Evolutionary conservation across 1,140 invertebrate species (phyloP).

Genomic region (Tyrophagus putrescentiae): DNA sequence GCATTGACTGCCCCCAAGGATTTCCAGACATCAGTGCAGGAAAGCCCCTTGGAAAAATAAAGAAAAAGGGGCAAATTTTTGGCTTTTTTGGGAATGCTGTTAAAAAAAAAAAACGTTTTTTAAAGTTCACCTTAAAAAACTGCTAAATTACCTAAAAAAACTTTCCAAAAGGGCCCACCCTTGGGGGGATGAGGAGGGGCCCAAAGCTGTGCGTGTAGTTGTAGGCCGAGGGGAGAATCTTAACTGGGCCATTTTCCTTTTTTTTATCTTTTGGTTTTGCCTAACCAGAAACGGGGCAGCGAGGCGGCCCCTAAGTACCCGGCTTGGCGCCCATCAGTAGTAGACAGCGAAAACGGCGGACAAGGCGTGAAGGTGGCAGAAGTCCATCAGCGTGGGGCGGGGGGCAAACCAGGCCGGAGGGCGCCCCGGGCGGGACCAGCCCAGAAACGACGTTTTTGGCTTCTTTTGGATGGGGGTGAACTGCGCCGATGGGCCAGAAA

Average conservation of each 20-base stretch:
- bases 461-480: slow-evolving; percentile 42
- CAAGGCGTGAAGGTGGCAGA: slow-evolving; percentile 50
- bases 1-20: not conserved
- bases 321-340: slow-evolving; percentile 51
- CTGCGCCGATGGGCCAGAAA: slow-evolving; percentile 45
- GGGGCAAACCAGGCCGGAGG: slow-evolving; percentile 36
- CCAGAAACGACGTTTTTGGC: slow-evolving; percentile 45
- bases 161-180: not conserved
- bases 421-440: slow-evolving; percentile 50
- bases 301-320: slow-evolving; percentile 63
- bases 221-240: slow-evolving; percentile 2
- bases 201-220: not conserved
- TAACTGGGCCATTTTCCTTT: not conserved
- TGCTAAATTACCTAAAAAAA: not conserved
- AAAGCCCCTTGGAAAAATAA: not conserved
- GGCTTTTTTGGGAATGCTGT: not conserved
- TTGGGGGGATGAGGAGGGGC: slow-evolving; percentile 1
- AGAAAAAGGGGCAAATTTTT: not conserved
- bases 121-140: not conserved
- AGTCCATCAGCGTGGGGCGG: slow-evolving; percentile 44
- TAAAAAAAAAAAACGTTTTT: not conserved
- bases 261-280: slow-evolving; percentile 30
- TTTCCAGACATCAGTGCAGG: slow-evolving; percentile 2
- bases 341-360: slow-evolving; percentile 44
- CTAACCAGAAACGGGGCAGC: no score